Percentiles rank a stretch among this genome's conserved stretches.
Conservation (phyloP, 2,113 vertebrate genomes). For the Paramormyrops kingsleyae region DNA sequence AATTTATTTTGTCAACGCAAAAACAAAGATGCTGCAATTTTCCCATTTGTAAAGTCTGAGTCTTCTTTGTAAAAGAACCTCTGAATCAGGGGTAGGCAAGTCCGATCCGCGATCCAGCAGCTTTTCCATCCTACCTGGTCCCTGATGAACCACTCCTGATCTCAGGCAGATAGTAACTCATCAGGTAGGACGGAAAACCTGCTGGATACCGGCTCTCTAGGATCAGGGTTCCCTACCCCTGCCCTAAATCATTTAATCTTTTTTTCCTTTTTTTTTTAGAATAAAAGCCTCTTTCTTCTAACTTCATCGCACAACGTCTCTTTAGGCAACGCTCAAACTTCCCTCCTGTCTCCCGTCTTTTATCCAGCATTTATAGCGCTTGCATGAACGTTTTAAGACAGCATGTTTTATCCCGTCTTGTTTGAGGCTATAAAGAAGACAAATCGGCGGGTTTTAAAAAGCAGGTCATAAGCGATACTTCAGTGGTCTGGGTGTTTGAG, state of each 20-base stretch:
- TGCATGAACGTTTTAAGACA: not conserved
- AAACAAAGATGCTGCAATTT: not conserved
- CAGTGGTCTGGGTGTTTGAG: not conserved
- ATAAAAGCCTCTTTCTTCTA: not conserved
- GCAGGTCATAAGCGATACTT: not conserved
- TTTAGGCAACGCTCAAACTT: not conserved
- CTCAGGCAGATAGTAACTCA: not conserved
- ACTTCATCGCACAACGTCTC: not conserved
- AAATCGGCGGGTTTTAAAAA: not conserved
- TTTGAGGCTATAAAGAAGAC: not conserved
- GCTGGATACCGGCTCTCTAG: not conserved
- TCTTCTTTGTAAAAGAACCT: not conserved
- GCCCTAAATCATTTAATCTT: not conserved
- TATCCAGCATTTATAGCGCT: not conserved
- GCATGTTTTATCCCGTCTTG: not conserved
- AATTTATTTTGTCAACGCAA: not conserved
- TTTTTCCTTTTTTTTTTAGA: not conserved
- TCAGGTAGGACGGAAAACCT: not conserved
- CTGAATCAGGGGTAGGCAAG: not conserved
- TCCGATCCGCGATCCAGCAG: not conserved
- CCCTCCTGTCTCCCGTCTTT: not conserved
- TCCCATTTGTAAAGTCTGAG: not conserved
- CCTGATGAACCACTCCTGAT: not conserved
- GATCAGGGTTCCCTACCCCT: not conserved
- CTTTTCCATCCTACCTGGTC: not conserved